phyloP scores from a whole-genome alignment of 2,888 invertebrate genomes.

The Cephus sareptanus region DNA sequence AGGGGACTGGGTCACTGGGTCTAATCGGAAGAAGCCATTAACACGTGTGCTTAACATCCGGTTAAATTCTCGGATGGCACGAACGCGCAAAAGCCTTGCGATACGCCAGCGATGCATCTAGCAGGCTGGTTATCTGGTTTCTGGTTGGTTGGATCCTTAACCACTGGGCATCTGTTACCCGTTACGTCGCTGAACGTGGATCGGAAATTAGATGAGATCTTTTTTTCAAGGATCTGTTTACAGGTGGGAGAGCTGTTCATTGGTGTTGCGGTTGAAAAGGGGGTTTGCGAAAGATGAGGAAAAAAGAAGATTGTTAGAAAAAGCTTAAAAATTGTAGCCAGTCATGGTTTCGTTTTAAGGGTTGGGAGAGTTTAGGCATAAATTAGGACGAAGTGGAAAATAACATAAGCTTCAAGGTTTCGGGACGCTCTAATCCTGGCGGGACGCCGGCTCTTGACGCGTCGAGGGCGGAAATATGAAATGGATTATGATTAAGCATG shows the following conservation, averaged over 20 bases:
- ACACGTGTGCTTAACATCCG: not conserved
- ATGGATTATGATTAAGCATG: slow-evolving; percentile 28
- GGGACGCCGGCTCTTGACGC: slow-evolving; percentile 8
- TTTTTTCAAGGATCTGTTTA: not conserved
- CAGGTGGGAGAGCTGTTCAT: not conserved
- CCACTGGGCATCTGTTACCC: slow-evolving; percentile 40
- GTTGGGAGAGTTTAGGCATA: not conserved
- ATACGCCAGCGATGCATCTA: not conserved
- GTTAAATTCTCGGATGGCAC: not conserved
- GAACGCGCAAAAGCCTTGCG: not conserved
- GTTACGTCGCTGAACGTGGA: slow-evolving; percentile 41
- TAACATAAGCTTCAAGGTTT: not conserved
- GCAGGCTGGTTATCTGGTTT: slow-evolving; percentile 38
- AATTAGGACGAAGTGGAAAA: not conserved
- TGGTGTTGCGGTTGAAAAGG: not conserved
- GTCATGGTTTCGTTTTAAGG: not conserved
- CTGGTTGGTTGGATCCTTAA: slow-evolving; percentile 33
- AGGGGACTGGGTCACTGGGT: not conserved
- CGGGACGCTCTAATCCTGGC: not conserved
- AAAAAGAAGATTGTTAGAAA: not conserved
- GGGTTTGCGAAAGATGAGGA: not conserved
- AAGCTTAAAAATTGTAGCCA: not conserved
- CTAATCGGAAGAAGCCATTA: not conserved
- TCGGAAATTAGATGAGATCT: slow-evolving; percentile 6
- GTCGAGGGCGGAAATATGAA: slow-evolving; percentile 19